Evolutionary conservation across 1,140 invertebrate species (phyloP), one percentile per base, ranked within the genome.

Genomic region (Conus betulinus): DNA sequence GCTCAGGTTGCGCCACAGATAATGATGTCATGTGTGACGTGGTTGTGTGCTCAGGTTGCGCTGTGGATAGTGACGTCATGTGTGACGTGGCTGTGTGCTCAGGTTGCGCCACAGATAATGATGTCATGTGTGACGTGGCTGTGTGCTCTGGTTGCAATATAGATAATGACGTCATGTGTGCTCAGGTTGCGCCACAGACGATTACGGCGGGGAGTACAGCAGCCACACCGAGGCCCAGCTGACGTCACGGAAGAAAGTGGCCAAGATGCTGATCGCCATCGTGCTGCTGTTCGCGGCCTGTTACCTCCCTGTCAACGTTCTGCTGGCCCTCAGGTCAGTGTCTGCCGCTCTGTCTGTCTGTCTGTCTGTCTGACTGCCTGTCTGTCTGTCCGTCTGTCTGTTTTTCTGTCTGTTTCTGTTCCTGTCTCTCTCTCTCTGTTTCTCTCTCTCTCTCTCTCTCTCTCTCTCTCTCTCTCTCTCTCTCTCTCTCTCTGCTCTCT

Each of bases 231-330:
- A 90, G 25, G 88, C 89, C 8, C 98, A 98, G 94, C 95, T 98
- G 71, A 96, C 96, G 71, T 97, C 97, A 0, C 95, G 98, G 67
- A 95, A 97, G 87, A 98, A 98, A 94, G 98, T 98, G 1, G 98
- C 98, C 63, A 98, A 98, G 95, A 99, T 98, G 98, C 95, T 99
- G n/a, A 97, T 98, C 0, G 97, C 97, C 4, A 97, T 98, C 0
- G 98, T 98, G 17, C 93, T 97, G 78, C 97, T 98, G 96, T 99
- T 98, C 93, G 97, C 97, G 23, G 95, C 98, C 76, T 98, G 97
- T 95, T 98, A 98, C 94, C 97, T 98, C 92, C 98, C 98, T 2
- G 97, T 98, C 10, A 97, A 98, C 95, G 94, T 98, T 1, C 95
- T 98, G 11, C 97, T 96, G 79, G 96, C 98, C 63, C 95, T 98